These are phyloP conservation scores for Poeciliopsis gracilis DNA, from an alignment of 2,797 vertebrate species.

Conservation along the genomic window DNA sequence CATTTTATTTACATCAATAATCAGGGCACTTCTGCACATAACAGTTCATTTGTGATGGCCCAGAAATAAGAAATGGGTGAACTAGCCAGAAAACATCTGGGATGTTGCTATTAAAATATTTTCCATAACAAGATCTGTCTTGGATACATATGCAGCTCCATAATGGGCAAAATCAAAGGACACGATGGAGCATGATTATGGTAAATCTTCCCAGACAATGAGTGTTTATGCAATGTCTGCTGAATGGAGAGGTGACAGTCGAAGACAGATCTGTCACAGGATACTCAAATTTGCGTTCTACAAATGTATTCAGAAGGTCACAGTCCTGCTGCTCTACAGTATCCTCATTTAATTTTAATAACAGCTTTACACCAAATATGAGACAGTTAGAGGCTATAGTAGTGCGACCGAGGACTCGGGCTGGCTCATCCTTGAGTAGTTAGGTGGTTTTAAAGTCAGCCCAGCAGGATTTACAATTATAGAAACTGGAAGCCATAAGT, in stretches of 20 bases:
- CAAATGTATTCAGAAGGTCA: slow-evolving; percentile 80
- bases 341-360: slow-evolving; percentile 78
- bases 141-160: slow-evolving; percentile 49
- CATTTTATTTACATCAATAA: slow-evolving; percentile 57
- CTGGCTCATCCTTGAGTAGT: slow-evolving; percentile 28
- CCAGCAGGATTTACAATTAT: slow-evolving; percentile 11
- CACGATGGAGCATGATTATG: slow-evolving; percentile 44
- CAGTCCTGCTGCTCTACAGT: slow-evolving; percentile 65
- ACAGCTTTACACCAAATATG: slow-evolving; percentile 70
- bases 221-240: slow-evolving; percentile 38
- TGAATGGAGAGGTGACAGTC: slow-evolving; percentile 61
- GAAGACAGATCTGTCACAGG: slow-evolving; percentile 68
- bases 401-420: slow-evolving; percentile 32
- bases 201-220: slow-evolving; percentile 37
- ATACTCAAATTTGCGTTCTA: slow-evolving; percentile 67
- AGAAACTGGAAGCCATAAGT: slow-evolving; percentile 16
- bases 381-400: slow-evolving; percentile 49
- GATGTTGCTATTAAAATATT: slow-evolving; percentile 47
- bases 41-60: slow-evolving; percentile 55
- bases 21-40: slow-evolving; percentile 45
- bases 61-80: slow-evolving; percentile 44
- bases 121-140: slow-evolving; percentile 53
- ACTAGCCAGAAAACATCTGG: slow-evolving; percentile 37
- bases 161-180: slow-evolving; percentile 61
- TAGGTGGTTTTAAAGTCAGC: slow-evolving; percentile 17